phyloP scores from a whole-genome alignment of 1,140 invertebrate genomes.

The Tetramorium parvispinum region DNA sequence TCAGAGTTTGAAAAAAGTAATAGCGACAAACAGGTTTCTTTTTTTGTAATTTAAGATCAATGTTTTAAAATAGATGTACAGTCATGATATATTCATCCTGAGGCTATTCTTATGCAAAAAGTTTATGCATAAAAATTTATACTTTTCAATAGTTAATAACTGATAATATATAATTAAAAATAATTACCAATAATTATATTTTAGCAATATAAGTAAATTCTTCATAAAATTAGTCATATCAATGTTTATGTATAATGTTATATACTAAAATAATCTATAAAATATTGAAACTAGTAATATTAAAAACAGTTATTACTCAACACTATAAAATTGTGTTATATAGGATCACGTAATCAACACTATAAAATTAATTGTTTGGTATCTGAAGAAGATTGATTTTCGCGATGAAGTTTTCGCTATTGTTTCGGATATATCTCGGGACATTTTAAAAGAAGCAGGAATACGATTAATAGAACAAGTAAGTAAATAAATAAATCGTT shows the following conservation, averaged over 20 bases:
- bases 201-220: neutral
- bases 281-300: neutral
- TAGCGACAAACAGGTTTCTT: neutral
- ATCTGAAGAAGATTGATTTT: constrained; percentile 84
- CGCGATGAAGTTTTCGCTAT: constrained; percentile 83
- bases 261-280: neutral
- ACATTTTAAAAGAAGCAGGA: constrained; percentile 68
- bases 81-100: neutral
- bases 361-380: constrained; percentile 80
- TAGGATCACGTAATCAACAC: constrained; percentile 83
- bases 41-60: neutral
- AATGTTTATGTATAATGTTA: neutral
- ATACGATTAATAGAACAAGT: constrained; percentile 72
- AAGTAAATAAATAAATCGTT: constrained; percentile 58
- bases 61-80: neutral
- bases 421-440: constrained; percentile 66
- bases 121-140: neutral
- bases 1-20: neutral
- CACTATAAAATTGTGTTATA: no score
- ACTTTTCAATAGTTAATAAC: neutral
- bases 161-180: neutral
- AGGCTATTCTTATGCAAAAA: neutral
- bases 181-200: neutral
- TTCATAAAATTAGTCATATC: no score
- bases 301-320: neutral